Conservation (phyloP, 1,140 invertebrate species). For the Nomia melanderi region DNA sequence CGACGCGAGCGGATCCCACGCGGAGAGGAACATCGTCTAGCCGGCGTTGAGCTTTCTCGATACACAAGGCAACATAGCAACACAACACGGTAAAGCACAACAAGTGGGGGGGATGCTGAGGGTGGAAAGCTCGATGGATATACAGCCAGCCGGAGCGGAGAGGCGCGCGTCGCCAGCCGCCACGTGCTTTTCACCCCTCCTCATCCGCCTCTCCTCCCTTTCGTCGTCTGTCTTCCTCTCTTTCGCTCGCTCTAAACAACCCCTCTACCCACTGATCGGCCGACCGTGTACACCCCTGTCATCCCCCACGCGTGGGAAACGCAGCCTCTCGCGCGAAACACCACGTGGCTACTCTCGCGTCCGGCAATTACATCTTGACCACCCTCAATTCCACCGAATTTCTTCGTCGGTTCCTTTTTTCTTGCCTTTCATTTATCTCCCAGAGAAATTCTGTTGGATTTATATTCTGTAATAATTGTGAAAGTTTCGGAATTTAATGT, state of each 20-base stretch:
- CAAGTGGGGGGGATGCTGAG: constrained; percentile 75
- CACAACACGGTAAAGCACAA: constrained; percentile 76
- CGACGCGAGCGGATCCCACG: constrained; percentile 48
- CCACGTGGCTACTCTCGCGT: constrained; percentile 43
- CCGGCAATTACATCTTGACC: background rate
- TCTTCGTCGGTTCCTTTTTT: background rate
- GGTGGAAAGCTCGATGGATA: constrained; percentile 72
- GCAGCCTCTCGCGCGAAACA: constrained; percentile 55
- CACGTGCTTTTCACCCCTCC: constrained; percentile 68
- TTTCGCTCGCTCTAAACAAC: constrained; percentile 69
- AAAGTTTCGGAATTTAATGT: too few relatives aligned
- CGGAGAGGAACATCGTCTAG: constrained; percentile 76
- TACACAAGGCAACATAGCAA: constrained; percentile 78
- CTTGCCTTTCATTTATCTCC: too few relatives aligned
- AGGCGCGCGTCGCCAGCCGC: constrained; percentile 70
- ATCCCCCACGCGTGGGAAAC: constrained; percentile 59
- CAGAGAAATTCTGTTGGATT: too few relatives aligned
- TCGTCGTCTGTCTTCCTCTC: constrained; percentile 62
- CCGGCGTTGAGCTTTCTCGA: constrained; percentile 79
- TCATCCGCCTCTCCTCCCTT: constrained; percentile 49
- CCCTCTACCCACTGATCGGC: constrained; percentile 62
- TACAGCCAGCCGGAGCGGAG: constrained; percentile 62
- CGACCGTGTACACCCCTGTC: constrained; percentile 62
- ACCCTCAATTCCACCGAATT: background rate
- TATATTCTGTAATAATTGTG: too few relatives aligned